Base-by-base conservation (phyloP, 2,888 invertebrate species). In the Trilocha varians region DNA sequence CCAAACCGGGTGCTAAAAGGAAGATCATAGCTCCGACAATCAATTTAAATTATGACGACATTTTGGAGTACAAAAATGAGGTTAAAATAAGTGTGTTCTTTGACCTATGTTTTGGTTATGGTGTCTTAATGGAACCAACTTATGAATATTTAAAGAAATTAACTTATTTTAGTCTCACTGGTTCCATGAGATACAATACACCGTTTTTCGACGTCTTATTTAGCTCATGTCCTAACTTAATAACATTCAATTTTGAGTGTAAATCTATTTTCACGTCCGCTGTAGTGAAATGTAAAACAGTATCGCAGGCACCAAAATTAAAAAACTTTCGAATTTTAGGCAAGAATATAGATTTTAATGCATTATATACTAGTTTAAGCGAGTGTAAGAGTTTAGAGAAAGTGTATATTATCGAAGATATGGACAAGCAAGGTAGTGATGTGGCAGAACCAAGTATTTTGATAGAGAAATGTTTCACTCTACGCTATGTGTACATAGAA, bases 151-250 rank as follows among this genome's bases (percentile, higher is more conserved):
- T 80, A 44, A 61, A 53, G 33, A 80, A 79, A 58, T 42, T 84
- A 37, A 79, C 77, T 37, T 74, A 62, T 57, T 58, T 84, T 46
- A 72, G 65, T 58, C 55, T 83, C 48, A 54, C 41, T 46, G 76
- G 74, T n/a, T 38, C 47, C 42, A 59, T 70, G 32, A 50, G 54
- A 5, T 75, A 67, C 39, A 62, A 54, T 54, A 25, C 43, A 13
- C 66, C 74, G 16, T 80, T 83, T 55, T 84, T 79, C 51, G 61
- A 65, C 46, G 48, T 70, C 14, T 52, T 84, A 38, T 82, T 83
- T 56, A 50, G 56, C 25, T 57, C 49, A 44, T 76, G 76, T 59
- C 43, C 50, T 18, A 69, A 67, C 49, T 59, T 84, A 39, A 53
- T 56, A 8, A 82, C 83, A 34, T 52, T 78, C 16, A 67, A 66